phyloP scores from a whole-genome alignment of 2,113 vertebrate genomes.

The Lepus europaeus region DNA sequence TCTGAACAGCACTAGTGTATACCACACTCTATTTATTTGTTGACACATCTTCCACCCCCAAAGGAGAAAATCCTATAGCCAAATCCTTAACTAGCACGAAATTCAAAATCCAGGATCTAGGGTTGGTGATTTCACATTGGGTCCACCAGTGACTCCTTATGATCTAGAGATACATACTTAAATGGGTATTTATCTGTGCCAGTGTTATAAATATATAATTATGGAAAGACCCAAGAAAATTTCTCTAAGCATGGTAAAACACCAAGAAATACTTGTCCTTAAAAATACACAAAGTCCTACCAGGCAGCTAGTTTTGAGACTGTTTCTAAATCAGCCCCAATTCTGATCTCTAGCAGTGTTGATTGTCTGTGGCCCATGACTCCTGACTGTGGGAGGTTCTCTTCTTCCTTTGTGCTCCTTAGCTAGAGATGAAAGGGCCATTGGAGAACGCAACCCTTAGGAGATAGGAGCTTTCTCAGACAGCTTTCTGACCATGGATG shows the following conservation, averaged over 20 bases:
- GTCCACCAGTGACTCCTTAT: not conserved
- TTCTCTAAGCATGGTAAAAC: not conserved
- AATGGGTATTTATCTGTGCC: not conserved
- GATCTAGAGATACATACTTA: not conserved
- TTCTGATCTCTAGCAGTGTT: not conserved
- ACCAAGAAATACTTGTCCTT: not conserved
- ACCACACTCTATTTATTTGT: not conserved
- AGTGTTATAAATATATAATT: not conserved
- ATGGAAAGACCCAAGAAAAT: not conserved
- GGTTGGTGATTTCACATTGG: not conserved
- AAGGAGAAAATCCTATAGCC: not conserved
- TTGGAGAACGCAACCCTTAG: not conserved
- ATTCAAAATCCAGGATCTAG: not conserved
- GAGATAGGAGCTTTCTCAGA: not conserved
- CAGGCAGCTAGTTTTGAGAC: not conserved
- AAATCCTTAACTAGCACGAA: not conserved
- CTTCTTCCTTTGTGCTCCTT: not conserved
- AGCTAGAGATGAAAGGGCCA: not conserved
- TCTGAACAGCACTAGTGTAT: not conserved
- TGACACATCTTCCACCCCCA: not conserved
- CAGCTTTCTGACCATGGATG: not conserved
- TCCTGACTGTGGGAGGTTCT: not conserved
- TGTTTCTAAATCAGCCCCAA: not conserved
- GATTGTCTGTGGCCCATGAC: too few species aligned
- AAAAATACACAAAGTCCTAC: not conserved